These are phyloP conservation scores for Miniopterus natalensis DNA, from an alignment of 2,113 vertebrate species.

Conservation along the genomic window DNA sequence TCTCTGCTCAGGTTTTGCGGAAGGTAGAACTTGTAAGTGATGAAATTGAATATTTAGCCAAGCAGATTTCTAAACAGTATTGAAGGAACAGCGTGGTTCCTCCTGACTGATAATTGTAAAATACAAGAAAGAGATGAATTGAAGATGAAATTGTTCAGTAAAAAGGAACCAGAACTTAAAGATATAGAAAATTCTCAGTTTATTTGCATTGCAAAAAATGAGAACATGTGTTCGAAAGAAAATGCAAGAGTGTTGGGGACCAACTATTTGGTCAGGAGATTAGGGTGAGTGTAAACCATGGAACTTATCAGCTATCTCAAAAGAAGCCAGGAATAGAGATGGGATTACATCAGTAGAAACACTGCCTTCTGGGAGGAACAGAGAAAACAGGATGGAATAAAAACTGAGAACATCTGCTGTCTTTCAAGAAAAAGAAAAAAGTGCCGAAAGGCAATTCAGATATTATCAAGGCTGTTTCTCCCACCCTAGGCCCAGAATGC, in stretches of 20 bases:
- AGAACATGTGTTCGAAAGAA: not conserved
- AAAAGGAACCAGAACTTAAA: not conserved
- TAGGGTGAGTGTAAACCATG: not conserved
- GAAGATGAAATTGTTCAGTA: not conserved
- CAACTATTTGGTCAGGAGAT: not conserved
- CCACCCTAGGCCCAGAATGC: not conserved
- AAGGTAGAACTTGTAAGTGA: not conserved
- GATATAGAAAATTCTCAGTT: not conserved
- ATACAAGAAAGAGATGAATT: not conserved
- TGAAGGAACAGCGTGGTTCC: not conserved
- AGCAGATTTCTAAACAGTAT: not conserved
- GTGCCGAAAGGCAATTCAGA: not conserved
- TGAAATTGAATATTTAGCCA: not conserved
- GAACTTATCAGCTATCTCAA: not conserved
- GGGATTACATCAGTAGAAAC: not conserved
- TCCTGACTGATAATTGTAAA: not conserved
- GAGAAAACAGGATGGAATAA: not conserved
- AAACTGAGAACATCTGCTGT: not conserved
- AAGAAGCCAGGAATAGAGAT: not conserved
- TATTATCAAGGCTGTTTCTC: not conserved
- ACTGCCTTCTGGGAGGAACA: not conserved
- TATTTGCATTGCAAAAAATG: not conserved
- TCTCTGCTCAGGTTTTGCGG: not conserved
- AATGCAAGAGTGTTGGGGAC: not conserved
- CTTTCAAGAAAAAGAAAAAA: not conserved